Conservation (phyloP, 2,113 vertebrate genomes). For the Salvelinus sp. region DNA sequence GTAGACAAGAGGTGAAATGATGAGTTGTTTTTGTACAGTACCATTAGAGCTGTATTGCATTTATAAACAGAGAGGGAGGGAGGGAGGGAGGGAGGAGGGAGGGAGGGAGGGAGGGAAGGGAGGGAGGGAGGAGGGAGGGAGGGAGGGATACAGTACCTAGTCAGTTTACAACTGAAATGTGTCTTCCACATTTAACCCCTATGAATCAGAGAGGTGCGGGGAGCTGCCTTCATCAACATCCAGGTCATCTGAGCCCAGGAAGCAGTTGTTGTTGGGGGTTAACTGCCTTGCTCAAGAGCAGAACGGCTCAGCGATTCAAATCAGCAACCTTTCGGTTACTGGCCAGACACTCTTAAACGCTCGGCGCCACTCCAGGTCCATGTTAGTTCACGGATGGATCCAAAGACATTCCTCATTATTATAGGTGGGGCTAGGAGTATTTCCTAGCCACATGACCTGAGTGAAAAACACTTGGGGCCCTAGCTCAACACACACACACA, state of each 20-base stretch:
- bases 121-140: constrained; percentile 2
- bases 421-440: background rate
- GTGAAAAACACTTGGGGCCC: background rate
- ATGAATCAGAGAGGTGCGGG: no score
- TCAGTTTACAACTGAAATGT: no score
- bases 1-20: constrained; percentile 42
- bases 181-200: no score
- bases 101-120: accelerated
- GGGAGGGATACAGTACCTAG: background rate
- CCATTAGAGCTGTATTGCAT: constrained; percentile 20
- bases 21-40: constrained; percentile 32
- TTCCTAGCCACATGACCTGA: no score
- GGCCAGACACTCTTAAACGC: no score
- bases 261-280: no score
- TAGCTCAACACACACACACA: background rate
- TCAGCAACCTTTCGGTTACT: no score
- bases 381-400: background rate
- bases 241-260: no score
- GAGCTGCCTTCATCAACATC: no score
- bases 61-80: constrained; percentile 44
- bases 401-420: background rate
- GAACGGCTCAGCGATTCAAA: no score
- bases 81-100: background rate
- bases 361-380: background rate
- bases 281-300: no score